Conservation (phyloP, 2,888 invertebrate species). For the Globia sparganii region DNA sequence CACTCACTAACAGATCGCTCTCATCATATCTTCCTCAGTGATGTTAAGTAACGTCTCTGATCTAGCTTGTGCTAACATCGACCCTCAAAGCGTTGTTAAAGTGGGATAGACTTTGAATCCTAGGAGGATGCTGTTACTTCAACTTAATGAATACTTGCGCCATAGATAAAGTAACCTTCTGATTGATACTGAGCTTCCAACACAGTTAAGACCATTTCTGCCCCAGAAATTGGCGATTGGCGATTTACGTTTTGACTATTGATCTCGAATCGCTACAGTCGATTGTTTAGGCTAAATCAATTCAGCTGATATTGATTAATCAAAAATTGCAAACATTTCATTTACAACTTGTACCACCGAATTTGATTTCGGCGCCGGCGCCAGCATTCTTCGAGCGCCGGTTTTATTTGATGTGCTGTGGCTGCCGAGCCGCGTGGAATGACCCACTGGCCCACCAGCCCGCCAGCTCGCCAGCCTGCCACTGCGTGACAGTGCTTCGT, state of each 20-base stretch:
- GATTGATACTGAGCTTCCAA: background rate
- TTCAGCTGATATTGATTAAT: constrained; percentile 3
- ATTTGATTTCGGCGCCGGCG: constrained; percentile 50
- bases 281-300: background rate
- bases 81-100: background rate
- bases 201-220: background rate
- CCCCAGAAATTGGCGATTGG: too few relatives aligned
- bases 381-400: constrained; percentile 51
- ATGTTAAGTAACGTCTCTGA: background rate
- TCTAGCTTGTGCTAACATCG: background rate
- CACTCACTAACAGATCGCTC: background rate
- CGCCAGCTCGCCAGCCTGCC: background rate
- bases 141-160: background rate
- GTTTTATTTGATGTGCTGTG: constrained; percentile 4
- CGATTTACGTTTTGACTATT: background rate
- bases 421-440: constrained; percentile 2
- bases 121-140: background rate
- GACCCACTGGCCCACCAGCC: constrained; percentile 43
- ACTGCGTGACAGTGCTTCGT: background rate
- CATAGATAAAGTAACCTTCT: background rate
- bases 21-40: background rate
- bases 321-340: background rate
- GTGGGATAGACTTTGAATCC: background rate
- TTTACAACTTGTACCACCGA: constrained; percentile 29
- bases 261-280: background rate